Base-by-base conservation (phyloP, 2,888 invertebrate species). In the Eurytoma californica region DNA sequence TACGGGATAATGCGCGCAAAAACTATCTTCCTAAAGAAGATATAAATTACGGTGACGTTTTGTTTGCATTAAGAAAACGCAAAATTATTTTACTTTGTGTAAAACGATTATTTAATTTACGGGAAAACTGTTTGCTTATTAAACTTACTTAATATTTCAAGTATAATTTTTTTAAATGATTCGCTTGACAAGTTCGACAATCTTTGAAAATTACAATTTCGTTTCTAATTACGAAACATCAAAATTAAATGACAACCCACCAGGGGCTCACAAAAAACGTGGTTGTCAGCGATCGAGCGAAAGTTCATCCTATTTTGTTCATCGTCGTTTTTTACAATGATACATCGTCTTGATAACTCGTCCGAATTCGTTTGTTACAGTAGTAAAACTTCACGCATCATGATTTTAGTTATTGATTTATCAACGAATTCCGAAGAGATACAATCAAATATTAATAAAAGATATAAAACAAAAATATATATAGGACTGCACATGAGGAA, bases 201-300 rank as follows among this genome's bases (percentile, higher is more conserved):
- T 39, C 14, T 63, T 69, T 55, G 66, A 75, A 80, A 82, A 75
- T 76, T 80, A 80, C 67, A 80, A 79, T 82, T 82, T 79, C 66
- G 70, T 73, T 73, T 78, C 66, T 73, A 79, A 72, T 63, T 49
- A 39, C 55, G 57, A 78, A 78, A 75, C 70, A 51, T 58, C 55
- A 39, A 39, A 74, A 75, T 78, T 77, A 78, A 39, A 78, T 53
- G 3, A 60, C 16, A n/a, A 73, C 80, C 80, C 82, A 39, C 73
- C 75, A 80, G 82, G 79, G 80, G 73, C 63, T 14, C 14, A 13
- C 24, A 28, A 61, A 80, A 75, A 77, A 76, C 74, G 68, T 18
- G 18, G 53, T 77, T 74, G 9, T 66, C 63, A 63, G 67, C 70
- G 70, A 80, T 72, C 72, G 68, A 82, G 53, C n/a, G 47, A 47